Evolutionary conservation across 2,888 invertebrate genomes (phyloP).

Genomic region (Drosophila demipolita): DNA sequence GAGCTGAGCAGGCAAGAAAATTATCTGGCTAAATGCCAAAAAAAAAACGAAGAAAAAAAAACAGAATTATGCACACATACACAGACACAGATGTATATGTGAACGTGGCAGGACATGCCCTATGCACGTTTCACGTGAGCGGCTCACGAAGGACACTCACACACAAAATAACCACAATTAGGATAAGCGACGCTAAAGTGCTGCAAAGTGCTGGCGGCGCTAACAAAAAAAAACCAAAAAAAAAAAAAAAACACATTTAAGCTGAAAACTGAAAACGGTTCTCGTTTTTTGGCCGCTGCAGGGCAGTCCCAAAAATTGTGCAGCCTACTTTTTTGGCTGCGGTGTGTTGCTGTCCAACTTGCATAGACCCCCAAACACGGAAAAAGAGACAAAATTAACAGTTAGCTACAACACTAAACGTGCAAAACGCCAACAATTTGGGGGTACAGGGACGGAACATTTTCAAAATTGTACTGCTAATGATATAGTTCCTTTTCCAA

Average conservation of each 20-base stretch:
- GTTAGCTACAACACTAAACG: conserved; percentile 59
- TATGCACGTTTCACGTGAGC: conserved; percentile 67
- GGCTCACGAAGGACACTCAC: conserved; percentile 57
- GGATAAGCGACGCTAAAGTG: conserved; percentile 73
- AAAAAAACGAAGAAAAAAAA: conserved; percentile 38
- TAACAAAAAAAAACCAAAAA: conserved; percentile 35
- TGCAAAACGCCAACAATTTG: conserved; percentile 50
- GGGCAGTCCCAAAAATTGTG: conserved; percentile 55
- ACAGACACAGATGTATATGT: conserved; percentile 27
- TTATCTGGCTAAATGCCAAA: conserved; percentile 69
- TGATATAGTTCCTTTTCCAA: conserved; percentile 3
- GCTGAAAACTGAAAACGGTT: conserved; percentile 52
- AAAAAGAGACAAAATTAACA: conserved; percentile 60
- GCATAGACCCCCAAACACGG: conserved; percentile 33
- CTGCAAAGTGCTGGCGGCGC: conserved; percentile 61
- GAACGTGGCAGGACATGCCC: conserved; percentile 60
- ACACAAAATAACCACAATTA: conserved; percentile 73
- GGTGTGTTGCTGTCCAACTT: conserved; percentile 21
- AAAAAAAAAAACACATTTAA: conserved; percentile 31
- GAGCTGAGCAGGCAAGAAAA: conserved; percentile 69
- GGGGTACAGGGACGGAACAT: conserved; percentile 25
- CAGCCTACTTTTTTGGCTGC: conserved; percentile 52
- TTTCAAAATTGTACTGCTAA: conserved; percentile 7
- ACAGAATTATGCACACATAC: conserved; percentile 53
- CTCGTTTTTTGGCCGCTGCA: conserved; percentile 40